These are phyloP conservation scores for Caenorhabditis sp. DNA, from an alignment of 2,888 invertebrate genomes.

Conservation along the genomic window DNA sequence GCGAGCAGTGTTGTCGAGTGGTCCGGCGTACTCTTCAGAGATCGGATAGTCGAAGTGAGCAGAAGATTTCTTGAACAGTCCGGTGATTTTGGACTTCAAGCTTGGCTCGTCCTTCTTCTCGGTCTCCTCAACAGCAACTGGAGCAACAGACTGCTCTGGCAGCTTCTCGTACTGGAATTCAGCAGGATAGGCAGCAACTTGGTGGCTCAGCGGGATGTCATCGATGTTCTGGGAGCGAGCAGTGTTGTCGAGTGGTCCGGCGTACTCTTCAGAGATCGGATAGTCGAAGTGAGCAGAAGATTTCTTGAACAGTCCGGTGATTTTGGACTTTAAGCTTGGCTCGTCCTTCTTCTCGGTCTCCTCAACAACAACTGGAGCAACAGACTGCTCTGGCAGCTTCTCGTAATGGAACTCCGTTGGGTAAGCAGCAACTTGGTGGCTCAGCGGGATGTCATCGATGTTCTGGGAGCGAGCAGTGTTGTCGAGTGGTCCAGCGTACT, in stretches of 20 bases:
- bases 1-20: background rate
- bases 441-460: slow-evolving; percentile 60
- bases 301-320: slow-evolving; percentile 35
- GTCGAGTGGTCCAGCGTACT: slow-evolving; percentile 59
- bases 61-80: too few species aligned
- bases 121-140: slow-evolving; percentile 16
- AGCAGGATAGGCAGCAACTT: slow-evolving; percentile 17
- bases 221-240: slow-evolving; percentile 7
- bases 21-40: slow-evolving; percentile 5
- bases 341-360: slow-evolving; percentile 45
- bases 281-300: slow-evolving; percentile 27
- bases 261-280: slow-evolving; percentile 18
- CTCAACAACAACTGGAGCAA: slow-evolving; percentile 27
- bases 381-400: slow-evolving; percentile 25
- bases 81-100: slow-evolving; percentile 25
- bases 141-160: slow-evolving; percentile 2
- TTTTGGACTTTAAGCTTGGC: slow-evolving; percentile 53
- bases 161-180: slow-evolving; percentile 25
- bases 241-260: slow-evolving; percentile 20
- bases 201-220: slow-evolving; percentile 17
- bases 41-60: slow-evolving; percentile 15
- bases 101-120: slow-evolving; percentile 26
- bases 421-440: slow-evolving; percentile 62
- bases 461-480: slow-evolving; percentile 48
- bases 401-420: slow-evolving; percentile 44